These are phyloP conservation scores for Gadopsis bispinosus DNA, from an alignment of 2,797 vertebrate species.

Conservation along the genomic window DNA sequence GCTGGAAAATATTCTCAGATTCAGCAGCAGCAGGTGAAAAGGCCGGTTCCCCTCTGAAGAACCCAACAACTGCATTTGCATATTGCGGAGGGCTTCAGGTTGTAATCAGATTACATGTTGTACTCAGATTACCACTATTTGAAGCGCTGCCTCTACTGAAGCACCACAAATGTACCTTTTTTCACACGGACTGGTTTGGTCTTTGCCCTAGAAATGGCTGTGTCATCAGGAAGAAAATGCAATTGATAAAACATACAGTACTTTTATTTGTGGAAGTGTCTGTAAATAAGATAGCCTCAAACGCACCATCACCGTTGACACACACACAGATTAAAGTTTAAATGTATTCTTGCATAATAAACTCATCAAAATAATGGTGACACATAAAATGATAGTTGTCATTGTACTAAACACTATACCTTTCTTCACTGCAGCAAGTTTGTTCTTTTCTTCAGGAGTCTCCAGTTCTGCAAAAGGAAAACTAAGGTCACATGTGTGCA, in stretches of 20 bases:
- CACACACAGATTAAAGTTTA: not conserved
- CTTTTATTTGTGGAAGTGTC: not conserved
- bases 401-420: constrained; percentile 37
- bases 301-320: not conserved
- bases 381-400: not conserved
- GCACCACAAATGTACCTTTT: constrained; percentile 55
- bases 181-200: constrained; percentile 44
- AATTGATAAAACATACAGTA: constrained; percentile 19
- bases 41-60: not conserved
- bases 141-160: constrained; percentile 36
- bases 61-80: not conserved
- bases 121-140: constrained; percentile 39
- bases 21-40: constrained; percentile 5
- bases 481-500: not conserved
- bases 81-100: constrained; percentile 2
- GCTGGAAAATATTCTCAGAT: constrained; percentile 17
- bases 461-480: constrained; percentile 55
- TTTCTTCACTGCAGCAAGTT: constrained; percentile 55
- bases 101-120: constrained; percentile 33
- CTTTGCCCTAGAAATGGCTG: constrained; percentile 50
- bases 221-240: constrained; percentile 40
- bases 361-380: not conserved
- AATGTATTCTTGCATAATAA: not conserved
- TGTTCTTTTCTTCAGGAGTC: constrained; percentile 56
- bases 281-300: not conserved